A percentile compares a stretch with the other conserved stretches of the same genome.
phyloP scores from a whole-genome alignment of 2,888 invertebrate species.

The Ptychoptera albimana region DNA sequence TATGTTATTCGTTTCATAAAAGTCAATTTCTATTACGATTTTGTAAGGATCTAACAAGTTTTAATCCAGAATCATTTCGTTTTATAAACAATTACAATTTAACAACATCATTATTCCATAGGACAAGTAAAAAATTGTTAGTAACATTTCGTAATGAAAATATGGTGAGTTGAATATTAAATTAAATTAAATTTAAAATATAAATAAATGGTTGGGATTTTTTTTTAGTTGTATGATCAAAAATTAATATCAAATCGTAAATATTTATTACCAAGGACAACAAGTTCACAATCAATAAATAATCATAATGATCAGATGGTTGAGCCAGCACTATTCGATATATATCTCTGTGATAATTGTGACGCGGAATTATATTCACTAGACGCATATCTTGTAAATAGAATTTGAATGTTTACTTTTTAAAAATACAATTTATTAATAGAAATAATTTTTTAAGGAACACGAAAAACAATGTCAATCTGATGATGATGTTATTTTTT shows the following conservation, averaged over 20 bases:
- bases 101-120: constrained; percentile 53
- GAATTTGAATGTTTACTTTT: neutral
- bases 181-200: neutral
- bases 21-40: constrained; percentile 53
- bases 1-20: constrained; percentile 56
- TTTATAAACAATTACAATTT: constrained; percentile 58
- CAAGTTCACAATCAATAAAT: constrained; percentile 18
- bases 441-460: constrained; percentile 20
- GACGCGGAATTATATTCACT: constrained; percentile 52
- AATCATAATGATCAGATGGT: constrained; percentile 33
- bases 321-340: constrained; percentile 42
- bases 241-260: constrained; percentile 26
- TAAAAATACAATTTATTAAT: neutral
- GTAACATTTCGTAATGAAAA: constrained; percentile 65
- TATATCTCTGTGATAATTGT: constrained; percentile 59
- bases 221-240: constrained; percentile 27
- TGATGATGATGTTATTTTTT: constrained; percentile 27
- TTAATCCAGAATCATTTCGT: constrained; percentile 43
- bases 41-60: constrained; percentile 49
- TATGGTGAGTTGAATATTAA: constrained; percentile 34
- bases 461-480: constrained; percentile 33
- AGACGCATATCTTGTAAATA: constrained; percentile 28
- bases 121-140: constrained; percentile 44
- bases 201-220: neutral
- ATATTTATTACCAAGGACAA: constrained; percentile 31